Evolutionary conservation across 2,888 invertebrate genomes (phyloP).

Genomic region (Spilosoma lubricipeda): DNA sequence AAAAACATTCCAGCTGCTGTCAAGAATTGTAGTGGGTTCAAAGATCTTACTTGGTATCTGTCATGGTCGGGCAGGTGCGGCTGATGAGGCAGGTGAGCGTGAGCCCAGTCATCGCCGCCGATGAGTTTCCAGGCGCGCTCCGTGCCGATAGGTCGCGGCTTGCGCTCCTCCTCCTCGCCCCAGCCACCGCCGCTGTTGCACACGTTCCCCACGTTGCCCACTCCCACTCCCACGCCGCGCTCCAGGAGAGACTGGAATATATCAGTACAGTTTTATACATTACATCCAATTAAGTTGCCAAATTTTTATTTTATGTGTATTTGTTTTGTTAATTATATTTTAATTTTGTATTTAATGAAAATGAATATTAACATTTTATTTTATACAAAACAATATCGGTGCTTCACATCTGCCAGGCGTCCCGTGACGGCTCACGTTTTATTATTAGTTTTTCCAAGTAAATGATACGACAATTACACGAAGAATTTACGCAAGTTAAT

Average conservation of each 20-base stretch:
- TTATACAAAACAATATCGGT: too few relatives aligned
- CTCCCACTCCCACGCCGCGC: conserved; percentile 64
- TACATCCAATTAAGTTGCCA: too few relatives aligned
- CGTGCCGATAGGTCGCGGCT: conserved; percentile 93
- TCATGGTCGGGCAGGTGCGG: conserved; percentile 70
- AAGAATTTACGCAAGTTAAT: too few relatives aligned
- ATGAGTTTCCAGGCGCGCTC: conserved; percentile 91
- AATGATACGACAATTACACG: too few relatives aligned
- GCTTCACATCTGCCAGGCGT: too few relatives aligned
- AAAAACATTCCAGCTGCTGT: background rate
- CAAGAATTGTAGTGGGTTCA: background rate
- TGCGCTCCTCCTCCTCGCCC: conserved; percentile 83
- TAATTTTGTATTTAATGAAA: too few relatives aligned
- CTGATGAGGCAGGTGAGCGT: conserved; percentile 59
- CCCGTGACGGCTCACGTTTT: too few relatives aligned
- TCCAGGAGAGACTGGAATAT: conserved; percentile 74
- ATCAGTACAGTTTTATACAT: too few relatives aligned
- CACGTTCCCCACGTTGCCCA: conserved; percentile 51
- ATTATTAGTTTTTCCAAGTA: too few relatives aligned
- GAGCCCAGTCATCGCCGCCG: conserved; percentile 77
- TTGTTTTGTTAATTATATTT: too few relatives aligned
- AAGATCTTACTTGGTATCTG: conserved; percentile 70
- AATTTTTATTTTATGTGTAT: too few relatives aligned
- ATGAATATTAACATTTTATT: too few relatives aligned
- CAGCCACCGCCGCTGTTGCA: conserved; percentile 56